These are phyloP conservation scores for Penaeus chinensis DNA, from an alignment of 1,140 invertebrate genomes.

Conservation along the genomic window DNA sequence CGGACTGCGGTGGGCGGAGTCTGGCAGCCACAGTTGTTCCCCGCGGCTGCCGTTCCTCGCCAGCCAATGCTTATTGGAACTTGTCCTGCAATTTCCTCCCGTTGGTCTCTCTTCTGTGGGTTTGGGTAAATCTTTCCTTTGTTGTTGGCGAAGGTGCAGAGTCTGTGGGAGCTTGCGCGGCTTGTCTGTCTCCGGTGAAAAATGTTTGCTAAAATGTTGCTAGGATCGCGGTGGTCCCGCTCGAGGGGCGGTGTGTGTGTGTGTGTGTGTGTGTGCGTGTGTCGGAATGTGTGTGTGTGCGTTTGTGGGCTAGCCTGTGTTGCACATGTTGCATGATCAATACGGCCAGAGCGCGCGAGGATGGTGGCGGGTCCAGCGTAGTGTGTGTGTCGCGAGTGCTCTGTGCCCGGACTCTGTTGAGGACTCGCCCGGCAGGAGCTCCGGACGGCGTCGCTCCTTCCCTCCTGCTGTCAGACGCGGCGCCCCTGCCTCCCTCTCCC, in stretches of 20 bases:
- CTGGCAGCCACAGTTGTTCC: too few species aligned
- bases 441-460: not conserved
- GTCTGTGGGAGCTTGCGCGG: not conserved
- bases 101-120: too few species aligned
- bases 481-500: not conserved
- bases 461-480: conserved; percentile 31
- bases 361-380: conserved; percentile 29
- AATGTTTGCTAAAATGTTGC: not conserved
- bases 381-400: conserved; percentile 39
- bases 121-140: too few species aligned
- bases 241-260: conserved; percentile 18
- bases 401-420: not conserved
- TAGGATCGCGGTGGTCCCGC: not conserved
- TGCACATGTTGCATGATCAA: conserved; percentile 60
- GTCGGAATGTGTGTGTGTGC: conserved; percentile 37
- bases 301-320: conserved; percentile 21
- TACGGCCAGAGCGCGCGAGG: conserved; percentile 44
- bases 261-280: conserved; percentile 37
- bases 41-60: too few species aligned
- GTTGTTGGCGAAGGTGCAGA: not conserved
- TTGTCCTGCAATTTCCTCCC: too few species aligned
- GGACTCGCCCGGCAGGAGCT: too few species aligned
- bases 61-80: too few species aligned
- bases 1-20: too few species aligned
- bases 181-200: not conserved